phyloP scores from a whole-genome alignment of 1,140 invertebrate genomes.

The Zaprionus africanus region DNA sequence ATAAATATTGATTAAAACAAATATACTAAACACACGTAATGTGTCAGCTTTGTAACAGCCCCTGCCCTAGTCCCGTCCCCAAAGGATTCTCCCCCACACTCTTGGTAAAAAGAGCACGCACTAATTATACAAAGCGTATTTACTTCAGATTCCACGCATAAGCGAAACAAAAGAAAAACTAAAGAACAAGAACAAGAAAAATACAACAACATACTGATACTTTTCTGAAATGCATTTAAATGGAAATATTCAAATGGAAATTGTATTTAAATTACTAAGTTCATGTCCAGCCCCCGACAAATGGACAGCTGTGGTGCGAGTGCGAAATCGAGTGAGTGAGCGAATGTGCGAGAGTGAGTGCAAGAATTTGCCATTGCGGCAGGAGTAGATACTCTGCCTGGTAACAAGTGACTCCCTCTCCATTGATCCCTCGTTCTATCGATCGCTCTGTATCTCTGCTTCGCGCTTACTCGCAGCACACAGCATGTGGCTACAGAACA shows the following conservation, averaged over 20 bases:
- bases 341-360: neutral
- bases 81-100: constrained; percentile 6
- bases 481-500: neutral
- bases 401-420: neutral
- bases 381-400: neutral
- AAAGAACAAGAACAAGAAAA: constrained; percentile 21
- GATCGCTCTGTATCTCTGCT: neutral
- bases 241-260: constrained; percentile 73
- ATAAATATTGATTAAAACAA: constrained; percentile 7
- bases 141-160: constrained; percentile 27
- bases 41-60: neutral
- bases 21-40: constrained; percentile 8
- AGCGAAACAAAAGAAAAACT: constrained; percentile 13
- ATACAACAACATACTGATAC: constrained; percentile 53
- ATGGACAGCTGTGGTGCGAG: constrained; percentile 17
- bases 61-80: neutral
- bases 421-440: neutral
- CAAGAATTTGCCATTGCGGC: neutral
- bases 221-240: constrained; percentile 82
- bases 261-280: constrained; percentile 71
- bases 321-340: neutral
- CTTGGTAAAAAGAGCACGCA: constrained; percentile 21
- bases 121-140: constrained; percentile 32
- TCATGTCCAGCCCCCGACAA: constrained; percentile 45
- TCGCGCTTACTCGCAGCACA: neutral